Percentiles rank a stretch among this genome's conserved stretches.
Evolutionary conservation across 2,888 invertebrate genomes (phyloP).

Genomic region (Oscheius sp.): DNA sequence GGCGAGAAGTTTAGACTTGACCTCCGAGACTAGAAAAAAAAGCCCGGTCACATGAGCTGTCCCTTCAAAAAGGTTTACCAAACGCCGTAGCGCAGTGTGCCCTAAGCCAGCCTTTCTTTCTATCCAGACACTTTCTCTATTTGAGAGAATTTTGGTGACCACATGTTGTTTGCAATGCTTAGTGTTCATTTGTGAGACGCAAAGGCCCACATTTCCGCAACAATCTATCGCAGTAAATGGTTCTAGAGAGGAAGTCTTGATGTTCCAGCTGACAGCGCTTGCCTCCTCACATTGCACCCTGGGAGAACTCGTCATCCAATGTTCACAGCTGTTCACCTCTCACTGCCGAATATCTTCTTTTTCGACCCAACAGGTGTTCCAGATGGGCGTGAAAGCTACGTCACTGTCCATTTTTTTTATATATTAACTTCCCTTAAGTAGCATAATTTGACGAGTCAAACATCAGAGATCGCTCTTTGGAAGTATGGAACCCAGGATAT

Average conservation of each 20-base stretch:
- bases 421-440: too few relatives aligned
- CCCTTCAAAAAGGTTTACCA: conserved; percentile 24
- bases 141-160: too few relatives aligned
- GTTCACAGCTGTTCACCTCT: conserved; percentile 25
- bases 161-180: too few relatives aligned
- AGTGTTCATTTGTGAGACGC: too few relatives aligned
- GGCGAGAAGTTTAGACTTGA: conserved; percentile 10
- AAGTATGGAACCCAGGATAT: too few relatives aligned
- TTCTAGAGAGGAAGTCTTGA: background rate
- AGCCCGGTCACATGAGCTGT: conserved; percentile 21
- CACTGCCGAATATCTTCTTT: background rate
- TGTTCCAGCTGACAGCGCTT: background rate
- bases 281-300: conserved; percentile 1
- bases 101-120: too few relatives aligned
- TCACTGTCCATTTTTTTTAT: background rate
- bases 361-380: background rate
- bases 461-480: too few relatives aligned
- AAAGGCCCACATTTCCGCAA: conserved; percentile 27
- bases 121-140: too few relatives aligned
- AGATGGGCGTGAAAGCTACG: conserved; percentile 1
- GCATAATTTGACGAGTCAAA: too few relatives aligned
- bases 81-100: background rate
- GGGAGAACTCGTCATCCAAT: conserved; percentile 12
- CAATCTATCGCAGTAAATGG: background rate
- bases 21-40: conserved; percentile 19